A percentile compares a stretch with the other conserved stretches of the same genome.
Conservation (phyloP, 2,113 vertebrate genomes). For the Pseudonaja textilis region DNA sequence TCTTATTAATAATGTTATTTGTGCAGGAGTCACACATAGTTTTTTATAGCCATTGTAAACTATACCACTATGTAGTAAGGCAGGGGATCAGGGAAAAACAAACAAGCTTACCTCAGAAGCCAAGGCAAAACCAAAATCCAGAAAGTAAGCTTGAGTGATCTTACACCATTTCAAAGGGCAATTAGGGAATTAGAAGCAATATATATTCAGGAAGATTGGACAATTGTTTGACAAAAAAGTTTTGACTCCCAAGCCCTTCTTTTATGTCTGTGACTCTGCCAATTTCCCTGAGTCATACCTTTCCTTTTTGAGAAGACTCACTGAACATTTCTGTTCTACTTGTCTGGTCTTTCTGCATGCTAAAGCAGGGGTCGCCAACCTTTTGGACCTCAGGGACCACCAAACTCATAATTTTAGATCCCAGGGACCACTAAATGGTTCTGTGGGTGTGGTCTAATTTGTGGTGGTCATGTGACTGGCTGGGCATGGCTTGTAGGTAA, state of each 20-base stretch:
- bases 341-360: background rate
- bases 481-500: too few relatives aligned
- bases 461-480: too few relatives aligned
- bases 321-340: background rate
- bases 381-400: too few relatives aligned
- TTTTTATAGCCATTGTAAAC: background rate
- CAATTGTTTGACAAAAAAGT: background rate
- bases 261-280: background rate
- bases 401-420: too few relatives aligned
- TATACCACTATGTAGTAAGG: background rate
- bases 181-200: background rate
- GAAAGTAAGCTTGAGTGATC: background rate
- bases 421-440: too few relatives aligned
- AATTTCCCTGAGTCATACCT: background rate
- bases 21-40: background rate
- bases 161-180: background rate
- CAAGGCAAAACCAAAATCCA: background rate
- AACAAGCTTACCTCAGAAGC: background rate
- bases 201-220: background rate
- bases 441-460: too few relatives aligned
- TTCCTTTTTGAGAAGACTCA: background rate
- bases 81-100: background rate
- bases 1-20: background rate
- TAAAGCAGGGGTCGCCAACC: too few relatives aligned
- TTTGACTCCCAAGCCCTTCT: background rate